Evolutionary conservation across 2,113 vertebrate species (phyloP), one percentile per base, ranked within the genome.

Genomic region (Stictonetta naevosa): DNA sequence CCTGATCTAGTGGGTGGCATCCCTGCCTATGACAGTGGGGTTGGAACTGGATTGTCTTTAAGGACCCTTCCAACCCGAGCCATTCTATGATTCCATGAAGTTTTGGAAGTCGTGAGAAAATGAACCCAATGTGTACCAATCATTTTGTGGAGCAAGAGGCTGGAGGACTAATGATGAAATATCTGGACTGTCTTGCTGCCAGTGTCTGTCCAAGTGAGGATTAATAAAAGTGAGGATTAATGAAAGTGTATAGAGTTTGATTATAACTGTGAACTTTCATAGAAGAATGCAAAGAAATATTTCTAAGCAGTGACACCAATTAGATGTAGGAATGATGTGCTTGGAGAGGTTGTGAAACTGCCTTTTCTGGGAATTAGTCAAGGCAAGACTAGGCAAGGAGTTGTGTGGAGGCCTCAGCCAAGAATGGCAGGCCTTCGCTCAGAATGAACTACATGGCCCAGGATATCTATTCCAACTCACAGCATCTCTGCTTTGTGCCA

Each of bases 361-460:
- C 79, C 78, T 93, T 86, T 96, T 96, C 94, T 96, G 93, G 76
- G 88, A 97, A 96, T 96, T 81, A 95, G 72, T 94, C 90, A 92
- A 53, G 29, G 79, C 94, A 91, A 95, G 95, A 96, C 94, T 69
- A 93, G 95, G 83, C 86, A 95, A 88, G 63, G 88, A 93, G 58
- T 56, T 85, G 59, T 13, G 42, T 90, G 75, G 83, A 94, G 94
- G 25, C 44, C 55, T 56, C 66, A 38, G 92, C 75, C 88, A 90
- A 85, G 92, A 94, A 59, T 0, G 20, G 36, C 84, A 90, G 85
- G 60, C 36, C 84, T 90, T 81, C 91, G 60, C 77, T 86, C 72
- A 77, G 86, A 91, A 91, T 85, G 62, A 92, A 20, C 86, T 91
- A 0, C 53, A 19, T n/a, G 83, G 78, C 80, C 86, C 11, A 5